These are phyloP conservation scores for Ramphastos sulfuratus DNA, from an alignment of 2,113 vertebrate genomes.

Conservation along the genomic window DNA sequence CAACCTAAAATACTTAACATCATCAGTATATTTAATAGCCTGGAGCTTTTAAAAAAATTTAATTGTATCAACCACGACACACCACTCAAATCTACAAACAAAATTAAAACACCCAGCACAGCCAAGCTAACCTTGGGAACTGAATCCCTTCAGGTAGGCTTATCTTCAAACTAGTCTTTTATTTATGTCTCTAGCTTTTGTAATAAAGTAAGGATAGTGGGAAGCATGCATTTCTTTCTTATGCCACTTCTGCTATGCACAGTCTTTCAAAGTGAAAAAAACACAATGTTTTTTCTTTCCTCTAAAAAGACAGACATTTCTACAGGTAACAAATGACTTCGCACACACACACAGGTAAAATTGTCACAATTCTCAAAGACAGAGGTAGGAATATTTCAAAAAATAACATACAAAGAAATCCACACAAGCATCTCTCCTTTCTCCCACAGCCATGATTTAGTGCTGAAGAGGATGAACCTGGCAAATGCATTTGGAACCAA, in stretches of 20 bases:
- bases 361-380: not conserved
- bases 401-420: not conserved
- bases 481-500: not conserved
- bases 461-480: not conserved
- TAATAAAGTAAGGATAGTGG: not conserved
- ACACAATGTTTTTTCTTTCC: not conserved
- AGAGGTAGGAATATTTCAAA: not conserved
- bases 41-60: not conserved
- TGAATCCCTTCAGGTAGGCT: not conserved
- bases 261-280: not conserved
- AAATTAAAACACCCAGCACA: not conserved
- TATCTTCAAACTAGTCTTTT: not conserved
- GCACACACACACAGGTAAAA: not conserved
- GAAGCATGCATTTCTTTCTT: not conserved
- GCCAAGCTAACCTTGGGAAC: not conserved
- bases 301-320: not conserved
- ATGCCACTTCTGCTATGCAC: not conserved
- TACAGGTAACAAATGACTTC: not conserved
- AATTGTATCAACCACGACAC: not conserved
- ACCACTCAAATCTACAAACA: not conserved
- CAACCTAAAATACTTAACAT: not conserved
- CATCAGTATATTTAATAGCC: not conserved
- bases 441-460: not conserved
- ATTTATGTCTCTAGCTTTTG: not conserved
- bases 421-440: not conserved